Evolutionary conservation across 2,888 invertebrate species (phyloP), one percentile per base, ranked within the genome.

Genomic region (Endotricha flammealis): DNA sequence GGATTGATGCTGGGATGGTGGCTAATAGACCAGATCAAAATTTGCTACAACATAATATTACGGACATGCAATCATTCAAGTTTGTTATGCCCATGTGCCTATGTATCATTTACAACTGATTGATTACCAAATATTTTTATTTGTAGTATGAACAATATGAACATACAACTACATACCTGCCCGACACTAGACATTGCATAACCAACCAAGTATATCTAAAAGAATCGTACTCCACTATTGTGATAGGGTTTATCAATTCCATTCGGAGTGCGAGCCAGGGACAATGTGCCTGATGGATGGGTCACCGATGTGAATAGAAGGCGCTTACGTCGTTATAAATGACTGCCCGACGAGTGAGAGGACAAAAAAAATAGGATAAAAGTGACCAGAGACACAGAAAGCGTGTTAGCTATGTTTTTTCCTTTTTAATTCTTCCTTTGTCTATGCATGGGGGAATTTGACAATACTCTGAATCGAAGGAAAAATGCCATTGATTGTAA

Each of bases 261-360:
- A 48, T 41, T 52, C 48, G 42, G 29, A 41, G 35, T 44, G 44
- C 41, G 46, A 49, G 48, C 36, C 48, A 41, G 57, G 53, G 58
- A 64, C 64, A 64, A 66, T 66, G 62, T 50, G 44, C 32, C 41
- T 61, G 67, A 69, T 64, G 68, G 66, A 67, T 58, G 61, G 62
- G 60, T 53, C 55, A 51, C 42, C 46, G 52, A 50, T 53, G 50
- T 53, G 64, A 62, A 63, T 56, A 50, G 63, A 48, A 48, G 57
- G 44, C 49, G 47, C 51, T 47, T 42, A 42, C 47, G 27, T 51
- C 50, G 64, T 67, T 64, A 67, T 67, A 66, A 67, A 69, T 69
- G 69, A 63, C 55, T 55, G 44, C 30, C 50, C 43, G 52, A 50
- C 57, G 50, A 42, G 20, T 16, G 28, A 32, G 36, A 36, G 38